These are phyloP conservation scores for Scalopus aquaticus DNA, from an alignment of 2,113 vertebrate species.

Conservation along the genomic window DNA sequence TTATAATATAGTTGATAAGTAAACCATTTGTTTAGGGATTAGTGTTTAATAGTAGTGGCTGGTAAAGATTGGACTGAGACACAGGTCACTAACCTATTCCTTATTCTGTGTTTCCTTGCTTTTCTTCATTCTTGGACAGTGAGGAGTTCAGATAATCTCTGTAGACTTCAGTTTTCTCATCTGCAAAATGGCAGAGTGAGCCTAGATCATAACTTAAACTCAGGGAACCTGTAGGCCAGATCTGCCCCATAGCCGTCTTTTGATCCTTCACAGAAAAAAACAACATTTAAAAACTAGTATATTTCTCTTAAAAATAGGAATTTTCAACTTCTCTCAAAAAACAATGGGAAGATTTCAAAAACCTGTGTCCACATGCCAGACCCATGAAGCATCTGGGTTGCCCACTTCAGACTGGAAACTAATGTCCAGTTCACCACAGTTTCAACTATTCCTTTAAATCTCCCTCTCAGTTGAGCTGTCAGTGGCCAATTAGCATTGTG, in stretches of 20 bases:
- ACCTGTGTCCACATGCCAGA: background rate
- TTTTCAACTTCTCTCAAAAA: background rate
- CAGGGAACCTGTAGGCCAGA: background rate
- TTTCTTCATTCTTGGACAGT: background rate
- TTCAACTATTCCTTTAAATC: background rate
- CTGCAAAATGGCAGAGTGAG: background rate
- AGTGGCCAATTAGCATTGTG: background rate
- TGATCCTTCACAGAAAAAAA: background rate
- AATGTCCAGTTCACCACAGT: background rate
- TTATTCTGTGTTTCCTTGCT: background rate
- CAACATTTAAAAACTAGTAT: background rate
- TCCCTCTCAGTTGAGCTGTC: background rate
- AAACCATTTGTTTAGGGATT: background rate
- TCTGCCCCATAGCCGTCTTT: background rate
- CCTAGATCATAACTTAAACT: background rate
- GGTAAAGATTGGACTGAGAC: background rate
- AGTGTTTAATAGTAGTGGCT: background rate
- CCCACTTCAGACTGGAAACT: background rate
- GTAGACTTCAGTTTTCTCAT: background rate
- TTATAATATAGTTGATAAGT: background rate
- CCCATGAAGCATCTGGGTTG: background rate
- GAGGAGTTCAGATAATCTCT: background rate
- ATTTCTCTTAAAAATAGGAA: background rate
- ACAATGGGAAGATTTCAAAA: background rate
- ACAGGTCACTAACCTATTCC: background rate